These are phyloP conservation scores for Sebastes oblongus DNA, from an alignment of 2,797 vertebrate species.

Conservation along the genomic window DNA sequence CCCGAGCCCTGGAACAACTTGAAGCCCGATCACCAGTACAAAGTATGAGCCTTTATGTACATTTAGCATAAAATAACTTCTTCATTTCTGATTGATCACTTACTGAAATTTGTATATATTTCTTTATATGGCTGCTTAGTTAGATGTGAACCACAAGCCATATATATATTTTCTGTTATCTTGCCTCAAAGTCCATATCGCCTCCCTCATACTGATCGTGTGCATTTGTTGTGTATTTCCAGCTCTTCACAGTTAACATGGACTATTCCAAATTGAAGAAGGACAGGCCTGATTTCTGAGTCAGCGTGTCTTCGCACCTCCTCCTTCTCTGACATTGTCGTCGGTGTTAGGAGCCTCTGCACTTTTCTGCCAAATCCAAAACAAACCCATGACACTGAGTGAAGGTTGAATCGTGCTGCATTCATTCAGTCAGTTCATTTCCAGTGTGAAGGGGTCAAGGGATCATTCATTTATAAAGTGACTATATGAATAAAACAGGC, in stretches of 20 bases:
- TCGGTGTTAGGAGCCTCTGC: constrained; percentile 36
- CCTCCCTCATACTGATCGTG: constrained; percentile 24
- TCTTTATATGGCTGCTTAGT: neutral
- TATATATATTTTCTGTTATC: constrained; percentile 47
- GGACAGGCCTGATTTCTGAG: constrained; percentile 93
- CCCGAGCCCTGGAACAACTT: constrained; percentile 96
- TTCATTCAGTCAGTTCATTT: constrained; percentile 25
- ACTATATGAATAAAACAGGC: constrained; percentile 59
- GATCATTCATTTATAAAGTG: constrained; percentile 30
- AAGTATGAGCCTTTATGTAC: constrained; percentile 77
- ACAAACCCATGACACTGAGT: constrained; percentile 22
- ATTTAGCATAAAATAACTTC: neutral
- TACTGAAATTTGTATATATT: neutral
- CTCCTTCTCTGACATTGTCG: neutral
- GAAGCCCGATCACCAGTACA: constrained; percentile 88
- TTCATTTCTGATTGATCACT: neutral
- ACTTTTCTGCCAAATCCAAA: constrained; percentile 48
- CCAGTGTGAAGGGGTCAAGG: constrained; percentile 4
- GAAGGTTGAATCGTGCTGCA: constrained; percentile 2
- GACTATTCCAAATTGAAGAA: constrained; percentile 95
- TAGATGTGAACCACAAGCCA: neutral
- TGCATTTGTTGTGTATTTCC: constrained; percentile 29
- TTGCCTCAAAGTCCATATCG: constrained; percentile 52
- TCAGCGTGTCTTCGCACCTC: neutral
- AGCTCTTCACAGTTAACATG: constrained; percentile 88